Percentiles rank a stretch among this genome's conserved stretches.
These are phyloP conservation scores for Diabrotica virgifera DNA, from an alignment of 1,140 invertebrate species.

Conservation along the genomic window DNA sequence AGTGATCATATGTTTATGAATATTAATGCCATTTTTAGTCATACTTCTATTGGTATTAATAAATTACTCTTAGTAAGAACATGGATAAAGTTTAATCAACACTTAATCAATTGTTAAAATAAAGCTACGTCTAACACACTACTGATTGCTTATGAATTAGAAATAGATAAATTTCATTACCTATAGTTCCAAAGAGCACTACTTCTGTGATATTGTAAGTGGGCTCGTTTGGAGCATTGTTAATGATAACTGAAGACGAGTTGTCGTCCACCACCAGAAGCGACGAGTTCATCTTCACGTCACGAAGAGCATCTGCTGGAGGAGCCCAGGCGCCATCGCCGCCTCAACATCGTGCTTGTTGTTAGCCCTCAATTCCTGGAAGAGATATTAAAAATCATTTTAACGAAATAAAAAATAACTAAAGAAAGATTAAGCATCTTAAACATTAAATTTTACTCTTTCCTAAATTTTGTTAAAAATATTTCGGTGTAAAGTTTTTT, in stretches of 20 bases:
- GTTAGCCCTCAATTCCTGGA: neutral
- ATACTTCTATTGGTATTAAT: too few species aligned
- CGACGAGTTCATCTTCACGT: constrained; percentile 47
- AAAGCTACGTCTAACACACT: too few species aligned
- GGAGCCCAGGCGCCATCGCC: constrained; percentile 45
- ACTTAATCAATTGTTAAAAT: too few species aligned
- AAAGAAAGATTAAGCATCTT: too few species aligned
- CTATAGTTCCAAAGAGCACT: constrained; percentile 66
- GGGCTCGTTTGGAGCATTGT: constrained; percentile 53
- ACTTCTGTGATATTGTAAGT: constrained; percentile 67
- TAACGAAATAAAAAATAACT: too few species aligned
- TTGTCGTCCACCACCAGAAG: constrained; percentile 50
- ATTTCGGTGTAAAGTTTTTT: too few species aligned
- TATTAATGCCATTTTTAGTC: too few species aligned
- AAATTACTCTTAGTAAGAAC: too few species aligned
- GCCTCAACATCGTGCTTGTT: constrained; percentile 44
- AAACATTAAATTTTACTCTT: too few species aligned
- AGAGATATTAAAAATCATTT: neutral
- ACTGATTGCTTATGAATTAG: neutral
- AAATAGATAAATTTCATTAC: constrained; percentile 19
- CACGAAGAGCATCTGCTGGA: constrained; percentile 42
- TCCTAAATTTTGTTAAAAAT: too few species aligned
- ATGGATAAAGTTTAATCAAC: too few species aligned
- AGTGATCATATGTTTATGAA: too few species aligned
- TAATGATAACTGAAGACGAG: constrained; percentile 48